phyloP scores from a whole-genome alignment of 2,797 vertebrate species.

The Phrynocephalus forsythii region DNA sequence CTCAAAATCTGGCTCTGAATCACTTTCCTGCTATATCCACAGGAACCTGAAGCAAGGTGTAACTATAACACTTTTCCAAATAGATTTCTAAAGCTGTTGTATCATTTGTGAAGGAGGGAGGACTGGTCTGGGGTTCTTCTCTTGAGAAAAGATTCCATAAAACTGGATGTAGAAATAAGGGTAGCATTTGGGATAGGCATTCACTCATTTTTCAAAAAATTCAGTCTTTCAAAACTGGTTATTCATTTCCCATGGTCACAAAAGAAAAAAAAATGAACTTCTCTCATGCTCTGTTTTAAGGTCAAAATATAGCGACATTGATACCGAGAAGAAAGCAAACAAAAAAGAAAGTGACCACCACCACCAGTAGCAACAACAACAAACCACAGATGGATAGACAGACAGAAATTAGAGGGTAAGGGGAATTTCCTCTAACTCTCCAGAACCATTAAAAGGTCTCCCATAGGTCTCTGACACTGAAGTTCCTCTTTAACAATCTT shows the following conservation, averaged over 20 bases:
- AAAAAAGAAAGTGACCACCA: no score
- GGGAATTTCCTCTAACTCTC: not conserved
- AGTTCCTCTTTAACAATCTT: accelerated
- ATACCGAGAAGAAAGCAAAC: not conserved
- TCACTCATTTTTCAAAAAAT: not conserved
- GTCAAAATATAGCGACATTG: not conserved
- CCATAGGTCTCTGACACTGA: not conserved
- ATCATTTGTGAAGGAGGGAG: not conserved
- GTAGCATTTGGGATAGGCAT: not conserved
- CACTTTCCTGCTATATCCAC: not conserved
- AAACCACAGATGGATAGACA: not conserved
- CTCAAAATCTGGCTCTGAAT: not conserved
- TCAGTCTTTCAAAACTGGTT: not conserved
- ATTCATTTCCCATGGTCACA: not conserved
- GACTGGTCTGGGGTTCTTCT: not conserved
- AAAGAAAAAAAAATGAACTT: not conserved
- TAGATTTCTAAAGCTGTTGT: not conserved
- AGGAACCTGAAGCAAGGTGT: not conserved
- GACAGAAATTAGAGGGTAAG: not conserved
- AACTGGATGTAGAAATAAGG: not conserved
- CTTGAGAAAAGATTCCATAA: not conserved
- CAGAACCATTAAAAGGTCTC: not conserved
- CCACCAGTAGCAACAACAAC: no score
- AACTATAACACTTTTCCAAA: not conserved
- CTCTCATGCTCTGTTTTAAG: not conserved